A percentile compares a stretch with the other conserved stretches of the same genome.
Evolutionary conservation across 2,888 invertebrate species (phyloP).

Genomic region (Tipula lateralis): DNA sequence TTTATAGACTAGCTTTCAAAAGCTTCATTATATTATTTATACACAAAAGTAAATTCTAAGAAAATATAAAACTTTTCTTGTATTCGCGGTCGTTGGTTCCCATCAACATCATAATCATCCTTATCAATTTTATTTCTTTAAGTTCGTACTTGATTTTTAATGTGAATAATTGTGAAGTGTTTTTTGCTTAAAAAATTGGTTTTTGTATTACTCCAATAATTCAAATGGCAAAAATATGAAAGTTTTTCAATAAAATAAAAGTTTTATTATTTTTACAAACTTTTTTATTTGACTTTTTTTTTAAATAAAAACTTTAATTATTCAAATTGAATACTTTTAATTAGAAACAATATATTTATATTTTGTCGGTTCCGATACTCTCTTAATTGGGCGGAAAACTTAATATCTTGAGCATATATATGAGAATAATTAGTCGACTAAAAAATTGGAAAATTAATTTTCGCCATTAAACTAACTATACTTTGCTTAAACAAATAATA

Average conservation of each 20-base stretch:
- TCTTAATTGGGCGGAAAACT: no score
- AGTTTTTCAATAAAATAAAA: slow-evolving; percentile 19
- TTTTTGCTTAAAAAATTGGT: background rate
- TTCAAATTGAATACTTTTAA: slow-evolving; percentile 16
- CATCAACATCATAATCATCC: background rate
- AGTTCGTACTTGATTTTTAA: background rate
- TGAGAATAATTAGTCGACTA: background rate
- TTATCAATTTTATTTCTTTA: background rate
- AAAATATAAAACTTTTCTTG: background rate
- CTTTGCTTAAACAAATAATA: background rate
- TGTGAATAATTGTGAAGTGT: background rate
- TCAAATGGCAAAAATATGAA: background rate
- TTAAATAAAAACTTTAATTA: background rate
- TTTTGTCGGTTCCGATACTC: background rate
- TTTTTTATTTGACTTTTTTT: background rate
- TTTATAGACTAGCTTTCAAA: background rate
- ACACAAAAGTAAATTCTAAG: background rate
- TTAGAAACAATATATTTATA: background rate
- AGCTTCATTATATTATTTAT: background rate
- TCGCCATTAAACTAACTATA: background rate
- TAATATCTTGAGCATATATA: background rate
- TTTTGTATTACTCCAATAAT: background rate
- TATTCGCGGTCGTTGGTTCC: background rate
- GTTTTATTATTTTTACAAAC: background rate
- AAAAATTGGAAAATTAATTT: background rate